These are phyloP conservation scores for Agraylea sexmaculata DNA, from an alignment of 1,140 invertebrate genomes.

Conservation along the genomic window DNA sequence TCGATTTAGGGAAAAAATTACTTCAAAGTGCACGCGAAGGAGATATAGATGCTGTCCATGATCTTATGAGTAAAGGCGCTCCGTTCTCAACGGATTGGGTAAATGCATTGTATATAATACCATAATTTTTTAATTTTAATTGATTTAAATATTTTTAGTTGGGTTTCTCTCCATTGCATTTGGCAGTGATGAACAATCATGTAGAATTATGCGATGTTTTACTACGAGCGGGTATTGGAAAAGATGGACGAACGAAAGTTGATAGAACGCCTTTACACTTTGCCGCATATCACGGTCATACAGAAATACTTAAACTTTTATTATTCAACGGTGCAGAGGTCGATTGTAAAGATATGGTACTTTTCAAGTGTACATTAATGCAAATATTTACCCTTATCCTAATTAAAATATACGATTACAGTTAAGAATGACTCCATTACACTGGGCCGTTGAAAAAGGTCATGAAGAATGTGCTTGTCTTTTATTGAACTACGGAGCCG, in stretches of 20 bases:
- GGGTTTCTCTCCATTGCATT: constrained; percentile 80
- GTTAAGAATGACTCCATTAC: constrained; percentile 87
- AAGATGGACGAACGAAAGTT: constrained; percentile 84
- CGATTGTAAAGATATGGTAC: constrained; percentile 74
- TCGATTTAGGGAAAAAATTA: constrained; percentile 73
- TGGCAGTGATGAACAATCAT: constrained; percentile 75
- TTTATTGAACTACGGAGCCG: constrained; percentile 61
- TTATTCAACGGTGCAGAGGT: constrained; percentile 67
- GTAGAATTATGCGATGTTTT: constrained; percentile 70
- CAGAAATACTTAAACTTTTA: constrained; percentile 62
- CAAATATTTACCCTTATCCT: constrained; percentile 2
- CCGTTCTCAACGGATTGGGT: constrained; percentile 91
- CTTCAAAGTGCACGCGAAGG: constrained; percentile 67
- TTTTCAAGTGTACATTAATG: constrained; percentile 3
- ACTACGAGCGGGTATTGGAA: constrained; percentile 70
- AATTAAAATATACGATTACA: constrained; percentile 25
- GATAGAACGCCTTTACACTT: constrained; percentile 83
- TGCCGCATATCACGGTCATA: constrained; percentile 76
- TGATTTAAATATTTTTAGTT: constrained; percentile 42
- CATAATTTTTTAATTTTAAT: background rate
- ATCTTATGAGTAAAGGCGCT: constrained; percentile 75
- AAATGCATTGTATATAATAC: background rate
- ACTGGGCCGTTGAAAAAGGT: constrained; percentile 87
- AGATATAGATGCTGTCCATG: constrained; percentile 60
- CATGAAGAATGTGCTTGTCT: constrained; percentile 56